A percentile compares a stretch with the other conserved stretches of the same genome.
These are phyloP conservation scores for Bagarius yarrelli DNA, from an alignment of 2,113 vertebrate species.

Conservation along the genomic window DNA sequence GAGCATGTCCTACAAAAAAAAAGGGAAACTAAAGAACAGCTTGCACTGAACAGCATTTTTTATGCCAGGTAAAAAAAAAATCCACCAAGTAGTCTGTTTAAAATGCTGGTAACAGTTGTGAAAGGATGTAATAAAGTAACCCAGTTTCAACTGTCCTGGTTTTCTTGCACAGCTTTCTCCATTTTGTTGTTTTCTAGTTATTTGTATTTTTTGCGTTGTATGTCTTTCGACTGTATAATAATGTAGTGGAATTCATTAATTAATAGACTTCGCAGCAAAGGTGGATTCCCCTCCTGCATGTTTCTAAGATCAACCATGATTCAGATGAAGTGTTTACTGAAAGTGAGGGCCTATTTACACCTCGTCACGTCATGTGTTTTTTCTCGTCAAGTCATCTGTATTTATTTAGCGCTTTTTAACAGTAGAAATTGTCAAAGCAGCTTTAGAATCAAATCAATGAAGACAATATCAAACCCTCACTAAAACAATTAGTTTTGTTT, in stretches of 20 bases:
- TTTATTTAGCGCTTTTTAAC: no score
- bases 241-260: neutral
- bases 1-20: conserved; percentile 54
- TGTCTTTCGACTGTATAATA: neutral
- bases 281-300: neutral
- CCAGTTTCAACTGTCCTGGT: conserved; percentile 29
- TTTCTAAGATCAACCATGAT: neutral
- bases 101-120: conserved; percentile 41
- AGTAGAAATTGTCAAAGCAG: no score
- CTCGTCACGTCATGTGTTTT: no score
- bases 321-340: no score
- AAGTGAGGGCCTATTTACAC: neutral
- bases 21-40: conserved; percentile 15
- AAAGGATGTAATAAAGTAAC: conserved; percentile 55
- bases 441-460: no score
- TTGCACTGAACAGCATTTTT: conserved; percentile 33
- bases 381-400: no score
- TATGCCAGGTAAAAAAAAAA: conserved; percentile 37
- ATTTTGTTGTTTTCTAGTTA: conserved; percentile 3
- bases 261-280: neutral
- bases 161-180: neutral
- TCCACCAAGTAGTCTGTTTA: conserved; percentile 9
- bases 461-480: no score
- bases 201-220: neutral
- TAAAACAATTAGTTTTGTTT: no score